Percentiles rank a stretch among this genome's conserved stretches.
phyloP scores from a whole-genome alignment of 2,888 invertebrate genomes.

The Campoletis raptor region DNA sequence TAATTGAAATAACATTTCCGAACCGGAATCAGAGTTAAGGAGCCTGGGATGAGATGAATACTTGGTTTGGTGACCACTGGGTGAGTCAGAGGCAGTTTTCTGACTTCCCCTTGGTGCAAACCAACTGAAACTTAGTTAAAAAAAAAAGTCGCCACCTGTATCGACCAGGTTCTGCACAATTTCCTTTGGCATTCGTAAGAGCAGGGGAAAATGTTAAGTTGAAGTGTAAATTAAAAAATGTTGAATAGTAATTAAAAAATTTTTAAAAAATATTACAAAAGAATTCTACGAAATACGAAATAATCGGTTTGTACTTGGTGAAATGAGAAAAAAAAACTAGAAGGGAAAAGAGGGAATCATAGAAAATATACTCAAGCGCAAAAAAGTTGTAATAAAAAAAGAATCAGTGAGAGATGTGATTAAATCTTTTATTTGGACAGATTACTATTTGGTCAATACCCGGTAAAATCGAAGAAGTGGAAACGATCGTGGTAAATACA shows the following conservation, averaged over 20 bases:
- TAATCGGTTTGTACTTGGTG: not conserved
- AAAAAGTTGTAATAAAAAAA: not conserved
- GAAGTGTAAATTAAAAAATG: no score
- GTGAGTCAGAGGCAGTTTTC: no score
- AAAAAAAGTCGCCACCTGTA: no score
- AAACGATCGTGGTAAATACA: constrained; percentile 88
- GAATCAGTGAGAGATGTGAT: not conserved
- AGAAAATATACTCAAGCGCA: not conserved
- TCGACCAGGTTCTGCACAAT: no score
- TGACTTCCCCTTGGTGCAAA: no score
- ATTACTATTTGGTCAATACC: constrained; percentile 90
- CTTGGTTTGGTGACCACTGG: no score
- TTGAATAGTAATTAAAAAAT: not conserved
- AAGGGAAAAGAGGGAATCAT: not conserved
- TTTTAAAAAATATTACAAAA: not conserved
- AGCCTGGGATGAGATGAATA: no score
- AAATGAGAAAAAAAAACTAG: not conserved
- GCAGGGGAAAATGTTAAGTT: no score
- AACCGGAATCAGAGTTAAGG: no score
- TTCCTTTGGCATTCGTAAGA: no score
- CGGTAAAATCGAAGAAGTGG: constrained; percentile 88
- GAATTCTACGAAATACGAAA: not conserved
- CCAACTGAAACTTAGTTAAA: no score
- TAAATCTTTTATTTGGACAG: constrained; percentile 82
- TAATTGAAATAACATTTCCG: no score